phyloP scores from a whole-genome alignment of 2,888 invertebrate genomes.

The Sialis fuliginosa region DNA sequence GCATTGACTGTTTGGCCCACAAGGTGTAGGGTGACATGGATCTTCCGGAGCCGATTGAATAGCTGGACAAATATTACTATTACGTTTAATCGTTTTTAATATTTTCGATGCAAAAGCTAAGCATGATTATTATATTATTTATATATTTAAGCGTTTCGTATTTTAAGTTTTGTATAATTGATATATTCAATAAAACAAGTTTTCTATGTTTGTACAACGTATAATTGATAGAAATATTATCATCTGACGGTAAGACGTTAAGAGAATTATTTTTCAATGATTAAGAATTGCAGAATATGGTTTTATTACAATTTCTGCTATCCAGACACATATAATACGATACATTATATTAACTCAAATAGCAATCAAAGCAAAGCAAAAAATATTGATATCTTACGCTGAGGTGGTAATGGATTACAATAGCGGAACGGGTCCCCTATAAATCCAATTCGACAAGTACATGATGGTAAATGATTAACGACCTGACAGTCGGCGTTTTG shows the following conservation, averaged over 20 bases:
- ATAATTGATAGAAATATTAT: too few relatives aligned
- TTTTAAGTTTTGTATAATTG: too few relatives aligned
- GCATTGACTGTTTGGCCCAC: slow-evolving; percentile 36
- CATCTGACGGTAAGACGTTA: too few relatives aligned
- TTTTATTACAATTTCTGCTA: neutral
- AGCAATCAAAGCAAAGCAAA: neutral
- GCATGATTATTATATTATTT: too few relatives aligned
- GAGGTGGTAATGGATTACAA: slow-evolving; percentile 28
- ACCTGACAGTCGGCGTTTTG: slow-evolving; percentile 48
- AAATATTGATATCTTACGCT: slow-evolving; percentile 30
- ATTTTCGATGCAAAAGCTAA: too few relatives aligned
- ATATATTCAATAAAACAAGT: too few relatives aligned
- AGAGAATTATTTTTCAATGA: too few relatives aligned
- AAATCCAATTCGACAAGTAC: slow-evolving; percentile 39
- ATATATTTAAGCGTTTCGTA: too few relatives aligned
- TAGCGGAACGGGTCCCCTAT: slow-evolving; percentile 48
- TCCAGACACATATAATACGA: too few relatives aligned
- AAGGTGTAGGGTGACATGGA: slow-evolving; percentile 35
- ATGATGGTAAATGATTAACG: slow-evolving; percentile 47
- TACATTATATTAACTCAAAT: neutral
- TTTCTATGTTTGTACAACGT: too few relatives aligned
- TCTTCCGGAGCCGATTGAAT: slow-evolving; percentile 18
- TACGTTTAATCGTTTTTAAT: neutral
- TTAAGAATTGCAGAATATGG: too few relatives aligned
- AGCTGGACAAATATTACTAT: slow-evolving; percentile 8